These are phyloP conservation scores for Otocyon megalotis DNA, from an alignment of 2,113 vertebrate genomes.

Conservation along the genomic window DNA sequence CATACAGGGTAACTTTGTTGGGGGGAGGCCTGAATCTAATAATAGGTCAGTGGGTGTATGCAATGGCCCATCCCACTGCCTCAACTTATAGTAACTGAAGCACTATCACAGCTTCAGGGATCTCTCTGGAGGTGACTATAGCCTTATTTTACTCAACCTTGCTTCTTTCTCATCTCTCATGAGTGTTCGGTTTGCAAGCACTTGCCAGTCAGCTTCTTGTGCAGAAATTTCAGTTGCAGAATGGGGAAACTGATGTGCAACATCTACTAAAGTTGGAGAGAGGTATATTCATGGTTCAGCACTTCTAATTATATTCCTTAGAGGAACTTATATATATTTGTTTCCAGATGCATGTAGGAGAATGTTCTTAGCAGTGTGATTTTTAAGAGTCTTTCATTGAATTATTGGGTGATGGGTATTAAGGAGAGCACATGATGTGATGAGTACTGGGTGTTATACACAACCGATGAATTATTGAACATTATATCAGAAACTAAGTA, in stretches of 20 bases:
- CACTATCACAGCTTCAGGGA: neutral
- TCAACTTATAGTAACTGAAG: neutral
- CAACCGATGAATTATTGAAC: no score
- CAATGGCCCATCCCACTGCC: neutral
- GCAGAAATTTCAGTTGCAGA: neutral
- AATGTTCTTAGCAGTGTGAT: neutral
- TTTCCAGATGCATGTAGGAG: neutral
- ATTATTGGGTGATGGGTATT: no score
- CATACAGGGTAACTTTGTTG: neutral
- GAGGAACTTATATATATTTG: neutral
- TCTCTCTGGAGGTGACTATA: neutral
- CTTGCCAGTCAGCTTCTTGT: neutral
- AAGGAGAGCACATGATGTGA: no score
- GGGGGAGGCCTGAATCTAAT: neutral
- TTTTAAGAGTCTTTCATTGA: neutral
- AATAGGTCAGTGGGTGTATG: neutral
- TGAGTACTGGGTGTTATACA: no score
- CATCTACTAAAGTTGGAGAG: neutral
- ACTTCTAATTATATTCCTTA: neutral
- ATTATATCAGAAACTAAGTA: no score
- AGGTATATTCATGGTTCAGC: neutral
- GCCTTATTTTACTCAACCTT: neutral
- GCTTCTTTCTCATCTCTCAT: neutral
- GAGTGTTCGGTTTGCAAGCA: neutral
- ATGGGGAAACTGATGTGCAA: neutral